phyloP scores from a whole-genome alignment of 2,888 invertebrate species.

The Schrankia costaestrigalis region DNA sequence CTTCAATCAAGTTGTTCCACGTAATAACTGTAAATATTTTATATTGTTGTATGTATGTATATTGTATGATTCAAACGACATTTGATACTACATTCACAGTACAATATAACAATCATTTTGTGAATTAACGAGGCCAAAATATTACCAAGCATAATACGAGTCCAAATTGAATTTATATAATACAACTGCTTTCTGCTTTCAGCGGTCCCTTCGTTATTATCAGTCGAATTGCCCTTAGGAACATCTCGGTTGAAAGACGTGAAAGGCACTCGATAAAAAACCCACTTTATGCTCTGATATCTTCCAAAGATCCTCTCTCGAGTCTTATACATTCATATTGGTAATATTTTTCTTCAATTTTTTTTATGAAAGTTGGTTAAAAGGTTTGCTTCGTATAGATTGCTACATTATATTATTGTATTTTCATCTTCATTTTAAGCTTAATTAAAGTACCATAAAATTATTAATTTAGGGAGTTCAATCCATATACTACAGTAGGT shows the following conservation, averaged over 20 bases:
- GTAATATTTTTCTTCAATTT: conserved; percentile 12
- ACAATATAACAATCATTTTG: background rate
- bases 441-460: no score
- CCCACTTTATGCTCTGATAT: conserved; percentile 31
- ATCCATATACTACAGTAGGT: no score
- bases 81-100: no score
- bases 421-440: no score
- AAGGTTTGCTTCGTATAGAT: conserved; percentile 14
- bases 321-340: conserved; percentile 19
- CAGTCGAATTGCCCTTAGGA: conserved; percentile 27
- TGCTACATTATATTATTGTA: no score
- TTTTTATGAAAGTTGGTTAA: conserved; percentile 11
- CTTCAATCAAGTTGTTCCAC: no score
- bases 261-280: conserved; percentile 39
- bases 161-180: conserved; percentile 19
- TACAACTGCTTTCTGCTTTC: conserved; percentile 9
- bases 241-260: conserved; percentile 24
- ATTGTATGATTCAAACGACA: no score
- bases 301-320: conserved; percentile 15
- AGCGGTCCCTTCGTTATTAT: conserved; percentile 22
- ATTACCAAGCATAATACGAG: conserved; percentile 7
- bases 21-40: no score
- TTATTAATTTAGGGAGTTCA: no score
- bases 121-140: background rate
- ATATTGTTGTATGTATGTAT: no score